These are phyloP conservation scores for Crax fasciolata DNA, from an alignment of 2,797 vertebrate genomes.

Conservation along the genomic window DNA sequence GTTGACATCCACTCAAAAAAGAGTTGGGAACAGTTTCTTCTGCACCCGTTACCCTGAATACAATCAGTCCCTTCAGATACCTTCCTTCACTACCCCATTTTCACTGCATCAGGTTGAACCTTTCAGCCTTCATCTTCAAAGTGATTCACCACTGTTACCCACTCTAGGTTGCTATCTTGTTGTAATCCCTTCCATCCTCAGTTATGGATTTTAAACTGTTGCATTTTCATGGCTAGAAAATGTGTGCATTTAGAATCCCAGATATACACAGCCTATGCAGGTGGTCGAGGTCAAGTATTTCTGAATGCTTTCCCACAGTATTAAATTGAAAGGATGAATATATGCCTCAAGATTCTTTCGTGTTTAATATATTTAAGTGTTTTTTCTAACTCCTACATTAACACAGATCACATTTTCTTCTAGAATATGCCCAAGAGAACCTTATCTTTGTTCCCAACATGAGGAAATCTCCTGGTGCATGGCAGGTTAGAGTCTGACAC, in stretches of 20 bases:
- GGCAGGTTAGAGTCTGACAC: not conserved
- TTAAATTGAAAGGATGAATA: not conserved
- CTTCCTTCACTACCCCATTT: not conserved
- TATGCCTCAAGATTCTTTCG: not conserved
- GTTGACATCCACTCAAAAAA: not conserved
- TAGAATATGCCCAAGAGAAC: not conserved
- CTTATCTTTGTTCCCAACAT: not conserved
- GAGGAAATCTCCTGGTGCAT: not conserved
- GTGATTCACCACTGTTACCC: not conserved
- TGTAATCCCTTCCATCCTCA: not conserved
- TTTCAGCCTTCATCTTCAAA: not conserved
- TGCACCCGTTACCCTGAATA: not conserved
- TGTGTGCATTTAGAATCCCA: not conserved
- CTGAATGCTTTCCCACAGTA: not conserved
- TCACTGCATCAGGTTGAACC: not conserved
- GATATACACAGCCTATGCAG: not conserved
- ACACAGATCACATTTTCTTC: not conserved
- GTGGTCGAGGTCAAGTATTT: not conserved
- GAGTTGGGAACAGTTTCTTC: not conserved
- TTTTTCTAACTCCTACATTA: not conserved
- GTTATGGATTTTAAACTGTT: not conserved
- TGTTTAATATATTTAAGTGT: not conserved
- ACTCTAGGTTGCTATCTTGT: fast-evolving
- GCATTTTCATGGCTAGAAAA: not conserved
- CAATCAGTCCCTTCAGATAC: not conserved